Percentiles rank a stretch among this genome's conserved stretches.
phyloP scores from a whole-genome alignment of 2,888 invertebrate species.

The Mellilla xanthometata region DNA sequence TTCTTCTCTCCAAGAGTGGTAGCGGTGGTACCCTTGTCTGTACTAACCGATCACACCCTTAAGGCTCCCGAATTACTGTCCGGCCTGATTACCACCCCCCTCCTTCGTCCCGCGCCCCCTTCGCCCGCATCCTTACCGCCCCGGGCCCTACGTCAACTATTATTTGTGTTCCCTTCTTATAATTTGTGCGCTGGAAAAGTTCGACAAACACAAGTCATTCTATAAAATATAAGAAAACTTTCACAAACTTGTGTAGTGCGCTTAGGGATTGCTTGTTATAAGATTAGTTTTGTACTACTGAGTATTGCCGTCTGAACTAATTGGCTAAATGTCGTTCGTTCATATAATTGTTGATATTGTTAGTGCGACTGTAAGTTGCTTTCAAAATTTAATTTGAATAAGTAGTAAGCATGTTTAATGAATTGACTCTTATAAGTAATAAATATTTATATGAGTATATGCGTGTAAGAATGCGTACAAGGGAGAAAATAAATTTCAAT shows the following conservation, averaged over 20 bases:
- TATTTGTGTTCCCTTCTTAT: conserved; percentile 80
- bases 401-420: conserved; percentile 60
- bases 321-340: conserved; percentile 32
- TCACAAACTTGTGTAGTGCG: conserved; percentile 58
- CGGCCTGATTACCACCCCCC: conserved; percentile 72
- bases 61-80: conserved; percentile 80
- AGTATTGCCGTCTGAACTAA: conserved; percentile 50
- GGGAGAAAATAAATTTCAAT: conserved; percentile 68
- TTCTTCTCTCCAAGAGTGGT: conserved; percentile 77
- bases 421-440: conserved; percentile 65
- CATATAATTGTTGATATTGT: background rate
- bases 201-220: conserved; percentile 72
- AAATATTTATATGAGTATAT: conserved; percentile 61
- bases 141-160: conserved; percentile 71
- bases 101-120: conserved; percentile 39
- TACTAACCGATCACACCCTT: conserved; percentile 80
- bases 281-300: conserved; percentile 52
- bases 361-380: too few relatives aligned
- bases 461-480: conserved; percentile 45
- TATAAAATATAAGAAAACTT: conserved; percentile 76
- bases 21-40: conserved; percentile 77
- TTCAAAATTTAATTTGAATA: conserved; percentile 54
- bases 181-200: conserved; percentile 75
- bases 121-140: conserved; percentile 47
- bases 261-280: conserved; percentile 63